A percentile compares a stretch with the other conserved stretches of the same genome.
phyloP scores from a whole-genome alignment of 1,140 invertebrate species.

The Scaptomyza hsui region DNA sequence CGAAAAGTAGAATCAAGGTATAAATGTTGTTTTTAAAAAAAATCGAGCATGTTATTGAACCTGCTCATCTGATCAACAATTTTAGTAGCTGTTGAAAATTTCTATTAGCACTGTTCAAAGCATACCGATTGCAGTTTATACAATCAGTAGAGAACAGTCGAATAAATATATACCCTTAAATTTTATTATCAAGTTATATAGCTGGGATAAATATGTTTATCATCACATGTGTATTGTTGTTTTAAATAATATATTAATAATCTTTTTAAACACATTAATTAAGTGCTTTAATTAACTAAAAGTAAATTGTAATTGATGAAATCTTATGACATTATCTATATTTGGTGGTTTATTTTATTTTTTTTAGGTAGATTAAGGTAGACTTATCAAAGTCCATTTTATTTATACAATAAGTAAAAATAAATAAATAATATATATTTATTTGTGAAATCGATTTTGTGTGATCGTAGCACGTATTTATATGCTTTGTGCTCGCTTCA shows the following conservation, averaged over 20 bases:
- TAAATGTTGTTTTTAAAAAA: not conserved
- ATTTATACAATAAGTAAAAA: not conserved
- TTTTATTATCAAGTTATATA: too few relatives aligned
- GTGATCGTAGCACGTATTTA: too few relatives aligned
- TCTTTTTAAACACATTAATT: too few relatives aligned
- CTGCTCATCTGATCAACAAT: constrained; percentile 3
- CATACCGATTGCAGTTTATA: not conserved
- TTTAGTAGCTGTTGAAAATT: not conserved
- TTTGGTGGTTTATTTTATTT: not conserved
- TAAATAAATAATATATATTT: constrained; percentile 1
- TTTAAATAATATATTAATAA: too few relatives aligned
- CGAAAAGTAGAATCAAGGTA: not conserved
- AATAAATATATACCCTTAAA: too few relatives aligned
- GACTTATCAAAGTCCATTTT: not conserved
- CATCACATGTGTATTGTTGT: not conserved
- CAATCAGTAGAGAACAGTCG: not conserved
- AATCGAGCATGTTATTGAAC: not conserved
- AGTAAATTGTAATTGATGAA: not conserved
- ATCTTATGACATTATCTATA: not conserved
- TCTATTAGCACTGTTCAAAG: not conserved
- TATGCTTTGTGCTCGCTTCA: too few relatives aligned
- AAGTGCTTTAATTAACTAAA: too few relatives aligned
- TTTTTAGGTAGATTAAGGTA: not conserved
- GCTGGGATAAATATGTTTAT: too few relatives aligned
- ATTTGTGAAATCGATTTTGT: constrained; percentile 3